Base-by-base conservation (phyloP, 2,888 invertebrate genomes). In the Spatulosminthurus flaviceps region DNA sequence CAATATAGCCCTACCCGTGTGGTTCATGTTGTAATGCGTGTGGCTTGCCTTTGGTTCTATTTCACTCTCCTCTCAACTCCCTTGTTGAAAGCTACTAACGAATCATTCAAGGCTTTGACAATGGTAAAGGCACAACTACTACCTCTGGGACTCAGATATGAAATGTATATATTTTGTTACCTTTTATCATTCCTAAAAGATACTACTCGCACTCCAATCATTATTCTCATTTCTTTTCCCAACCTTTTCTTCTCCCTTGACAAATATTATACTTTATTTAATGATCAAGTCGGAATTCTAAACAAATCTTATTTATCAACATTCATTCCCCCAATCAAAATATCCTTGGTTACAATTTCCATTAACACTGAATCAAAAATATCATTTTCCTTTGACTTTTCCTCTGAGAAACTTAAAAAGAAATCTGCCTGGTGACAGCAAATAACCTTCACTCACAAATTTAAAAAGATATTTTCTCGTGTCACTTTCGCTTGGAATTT, bases 61-160 rank as follows among this genome's bases (percentile, higher is more conserved):
- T 2, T 26, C 13, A 66, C 21, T 66, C n/a, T 19, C 9, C 16
- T 9, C 13, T 67, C 21, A 28, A 67, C 67, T 67, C 70, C 13
- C 21, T 71, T 78, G 72, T 71, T 79, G 73, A 79, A 79, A 75
- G 77, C 74, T 24, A 77, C 81, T 81, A 81, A 81, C 81, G 81
- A 81, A 81, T 81, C 81, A 79, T 76, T 81, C 81, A 81, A 69
- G 51, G 1, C 51, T 2, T 5, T 51, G 51, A 51, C 51, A 51
- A 51, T 51, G n/a, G 51, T 51, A 13, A 51, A n/a, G n/a, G n/a
- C n/a, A n/a, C n/a, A n/a, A n/a, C n/a, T n/a, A n/a, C n/a, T 13
- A 51, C 51, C 16, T 11, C 1, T 11, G 51, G 51, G 51, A 51
- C 16, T 51, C n/a, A n/a, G 16, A 13, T 51, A 51, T 51, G 51